These are phyloP conservation scores for Parapristionchus giblindavisi DNA, from an alignment of 2,888 invertebrate species.

Conservation along the genomic window DNA sequence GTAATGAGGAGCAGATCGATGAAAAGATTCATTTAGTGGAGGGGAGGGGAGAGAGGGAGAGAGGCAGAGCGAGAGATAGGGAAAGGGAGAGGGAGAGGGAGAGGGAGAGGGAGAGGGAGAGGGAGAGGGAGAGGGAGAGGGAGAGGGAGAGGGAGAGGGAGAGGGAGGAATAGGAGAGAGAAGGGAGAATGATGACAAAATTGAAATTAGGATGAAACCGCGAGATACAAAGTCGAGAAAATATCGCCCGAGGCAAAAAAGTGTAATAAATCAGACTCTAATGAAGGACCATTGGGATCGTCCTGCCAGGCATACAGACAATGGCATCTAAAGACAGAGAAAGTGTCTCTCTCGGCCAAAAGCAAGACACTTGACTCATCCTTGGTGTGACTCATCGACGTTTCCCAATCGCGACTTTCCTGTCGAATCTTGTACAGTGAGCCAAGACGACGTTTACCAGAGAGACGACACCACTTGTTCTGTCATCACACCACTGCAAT, in stretches of 20 bases:
- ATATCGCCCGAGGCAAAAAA: too few relatives aligned
- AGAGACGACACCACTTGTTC: neutral
- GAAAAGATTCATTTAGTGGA: too few relatives aligned
- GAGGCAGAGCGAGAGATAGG: constrained; percentile 3
- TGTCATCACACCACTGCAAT: neutral
- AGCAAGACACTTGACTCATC: too few relatives aligned
- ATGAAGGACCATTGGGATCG: too few relatives aligned
- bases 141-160: constrained; percentile 23
- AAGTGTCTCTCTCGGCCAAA: constrained; percentile 10
- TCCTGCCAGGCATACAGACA: too few relatives aligned
- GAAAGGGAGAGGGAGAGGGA: neutral
- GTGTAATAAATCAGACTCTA: too few relatives aligned
- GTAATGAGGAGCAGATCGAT: too few relatives aligned
- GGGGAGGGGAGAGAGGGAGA: neutral
- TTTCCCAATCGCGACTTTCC: constrained; percentile 5
- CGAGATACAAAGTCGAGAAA: too few relatives aligned
- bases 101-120: neutral
- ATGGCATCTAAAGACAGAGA: too few relatives aligned
- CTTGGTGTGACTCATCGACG: constrained; percentile 23
- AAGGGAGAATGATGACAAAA: constrained; percentile 10
- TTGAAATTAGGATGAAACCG: neutral
- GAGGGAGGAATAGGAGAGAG: constrained; percentile 8
- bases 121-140: neutral
- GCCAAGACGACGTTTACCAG: constrained; percentile 15
- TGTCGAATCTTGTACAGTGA: constrained; percentile 27